Evolutionary conservation across 2,797 vertebrate species (phyloP).

Genomic region (Notolepis coatsorum): DNA sequence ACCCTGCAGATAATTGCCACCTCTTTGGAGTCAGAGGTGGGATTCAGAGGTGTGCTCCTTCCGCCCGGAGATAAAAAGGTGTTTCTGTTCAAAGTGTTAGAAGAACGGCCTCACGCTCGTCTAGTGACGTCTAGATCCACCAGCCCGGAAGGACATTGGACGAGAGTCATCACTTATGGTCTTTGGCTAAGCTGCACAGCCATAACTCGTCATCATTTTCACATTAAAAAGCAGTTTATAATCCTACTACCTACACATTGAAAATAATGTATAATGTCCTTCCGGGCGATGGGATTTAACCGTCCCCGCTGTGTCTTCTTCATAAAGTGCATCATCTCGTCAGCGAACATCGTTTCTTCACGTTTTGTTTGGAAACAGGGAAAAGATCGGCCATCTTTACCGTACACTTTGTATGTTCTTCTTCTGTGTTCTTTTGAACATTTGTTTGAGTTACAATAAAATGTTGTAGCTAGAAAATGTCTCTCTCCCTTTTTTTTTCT

Average conservation of each 20-base stretch:
- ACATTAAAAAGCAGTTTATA: too few relatives aligned
- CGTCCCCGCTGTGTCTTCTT: constrained; percentile 7
- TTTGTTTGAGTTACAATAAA: too few relatives aligned
- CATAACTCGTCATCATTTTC: too few relatives aligned
- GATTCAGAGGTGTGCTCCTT: constrained; percentile 5
- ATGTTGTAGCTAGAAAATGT: background rate
- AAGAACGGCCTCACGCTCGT: too few relatives aligned
- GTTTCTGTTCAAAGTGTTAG: constrained; percentile 3
- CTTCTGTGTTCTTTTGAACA: background rate
- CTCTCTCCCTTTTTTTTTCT: background rate
- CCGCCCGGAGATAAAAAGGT: constrained; percentile 20
- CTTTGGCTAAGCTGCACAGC: too few relatives aligned
- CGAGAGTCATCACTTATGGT: too few relatives aligned
- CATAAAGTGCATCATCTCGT: constrained; percentile 60
- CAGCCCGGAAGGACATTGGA: too few relatives aligned
- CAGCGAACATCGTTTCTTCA: constrained; percentile 3
- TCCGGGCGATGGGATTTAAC: too few relatives aligned
- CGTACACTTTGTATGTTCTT: background rate
- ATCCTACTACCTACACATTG: too few relatives aligned
- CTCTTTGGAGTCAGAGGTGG: background rate
- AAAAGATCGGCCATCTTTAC: background rate
- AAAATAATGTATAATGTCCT: too few relatives aligned
- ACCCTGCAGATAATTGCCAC: background rate
- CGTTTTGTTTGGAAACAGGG: constrained; percentile 6
- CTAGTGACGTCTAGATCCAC: too few relatives aligned